phyloP scores from a whole-genome alignment of 2,113 vertebrate species.

The Sinocyclocheilus rhinocerous region DNA sequence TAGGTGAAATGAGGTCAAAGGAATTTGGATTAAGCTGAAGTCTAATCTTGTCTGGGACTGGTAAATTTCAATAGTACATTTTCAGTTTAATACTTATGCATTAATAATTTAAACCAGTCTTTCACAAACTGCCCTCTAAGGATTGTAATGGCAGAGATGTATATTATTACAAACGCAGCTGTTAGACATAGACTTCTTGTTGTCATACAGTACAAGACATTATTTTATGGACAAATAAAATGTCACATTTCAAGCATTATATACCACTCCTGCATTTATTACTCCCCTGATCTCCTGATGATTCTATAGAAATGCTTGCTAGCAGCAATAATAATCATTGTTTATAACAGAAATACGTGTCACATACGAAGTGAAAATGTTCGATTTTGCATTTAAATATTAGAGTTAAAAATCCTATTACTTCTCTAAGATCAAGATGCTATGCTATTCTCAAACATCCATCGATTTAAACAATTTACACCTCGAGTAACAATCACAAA shows the following conservation, averaged over 20 bases:
- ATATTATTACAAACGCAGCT: neutral
- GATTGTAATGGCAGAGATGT: neutral
- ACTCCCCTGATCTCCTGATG: neutral
- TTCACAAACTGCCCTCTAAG: slow-evolving; percentile 12
- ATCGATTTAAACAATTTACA: neutral
- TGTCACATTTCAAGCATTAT: neutral
- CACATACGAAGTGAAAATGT: neutral
- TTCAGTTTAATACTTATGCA: neutral
- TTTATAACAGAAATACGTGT: slow-evolving; percentile 14
- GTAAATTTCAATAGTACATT: neutral
- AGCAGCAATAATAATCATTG: neutral
- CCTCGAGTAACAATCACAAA: neutral
- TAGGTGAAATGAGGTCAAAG: slow-evolving; percentile 9
- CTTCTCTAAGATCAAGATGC: neutral
- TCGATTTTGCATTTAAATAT: neutral
- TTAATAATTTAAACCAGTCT: neutral
- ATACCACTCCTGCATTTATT: neutral
- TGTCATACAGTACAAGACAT: neutral
- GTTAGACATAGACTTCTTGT: neutral
- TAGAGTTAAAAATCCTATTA: neutral
- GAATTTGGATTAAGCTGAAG: slow-evolving; percentile 3
- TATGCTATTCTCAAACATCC: neutral
- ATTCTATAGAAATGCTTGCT: neutral
- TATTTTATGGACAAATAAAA: neutral
- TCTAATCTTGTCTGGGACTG: slow-evolving; percentile 14